Evolutionary conservation across 2,888 invertebrate species (phyloP).

Genomic region (Nomada goodeniana): DNA sequence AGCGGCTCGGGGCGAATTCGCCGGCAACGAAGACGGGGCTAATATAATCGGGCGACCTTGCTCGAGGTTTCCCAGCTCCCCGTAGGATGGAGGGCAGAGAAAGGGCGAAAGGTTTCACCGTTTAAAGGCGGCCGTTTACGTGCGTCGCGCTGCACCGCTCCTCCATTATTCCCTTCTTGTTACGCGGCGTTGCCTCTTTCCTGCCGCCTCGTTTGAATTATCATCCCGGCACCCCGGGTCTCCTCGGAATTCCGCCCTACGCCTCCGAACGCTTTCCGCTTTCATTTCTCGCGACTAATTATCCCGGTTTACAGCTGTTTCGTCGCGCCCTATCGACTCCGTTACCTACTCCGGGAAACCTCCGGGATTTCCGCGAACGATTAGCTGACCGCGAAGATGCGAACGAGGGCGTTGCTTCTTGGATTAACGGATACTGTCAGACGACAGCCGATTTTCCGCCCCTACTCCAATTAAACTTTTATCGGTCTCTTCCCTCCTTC

Average conservation of each 20-base stretch:
- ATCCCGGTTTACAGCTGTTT: constrained; percentile 19
- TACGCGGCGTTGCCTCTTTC: constrained; percentile 20
- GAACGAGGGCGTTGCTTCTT: too few relatives aligned
- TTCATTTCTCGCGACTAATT: constrained; percentile 37
- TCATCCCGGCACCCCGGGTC: constrained; percentile 23
- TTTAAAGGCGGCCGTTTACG: constrained; percentile 65
- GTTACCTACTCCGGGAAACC: not conserved
- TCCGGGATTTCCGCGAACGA: too few relatives aligned
- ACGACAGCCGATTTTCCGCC: not conserved
- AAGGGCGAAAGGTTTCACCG: constrained; percentile 59
- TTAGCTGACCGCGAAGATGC: too few relatives aligned
- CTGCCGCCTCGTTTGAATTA: constrained; percentile 55
- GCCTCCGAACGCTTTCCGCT: constrained; percentile 9
- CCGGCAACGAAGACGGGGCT: constrained; percentile 58
- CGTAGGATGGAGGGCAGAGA: not conserved
- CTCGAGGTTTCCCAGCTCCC: constrained; percentile 34
- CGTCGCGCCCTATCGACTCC: not conserved
- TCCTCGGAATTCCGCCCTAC: constrained; percentile 11
- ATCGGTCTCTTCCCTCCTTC: too few relatives aligned
- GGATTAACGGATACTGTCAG: too few relatives aligned
- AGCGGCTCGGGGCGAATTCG: constrained; percentile 11
- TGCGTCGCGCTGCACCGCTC: constrained; percentile 49
- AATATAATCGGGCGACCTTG: constrained; percentile 69
- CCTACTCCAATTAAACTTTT: constrained; percentile 10
- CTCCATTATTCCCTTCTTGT: constrained; percentile 57